Evolutionary conservation across 2,797 vertebrate species (phyloP).

Genomic region (Moxostoma hubbsi): DNA sequence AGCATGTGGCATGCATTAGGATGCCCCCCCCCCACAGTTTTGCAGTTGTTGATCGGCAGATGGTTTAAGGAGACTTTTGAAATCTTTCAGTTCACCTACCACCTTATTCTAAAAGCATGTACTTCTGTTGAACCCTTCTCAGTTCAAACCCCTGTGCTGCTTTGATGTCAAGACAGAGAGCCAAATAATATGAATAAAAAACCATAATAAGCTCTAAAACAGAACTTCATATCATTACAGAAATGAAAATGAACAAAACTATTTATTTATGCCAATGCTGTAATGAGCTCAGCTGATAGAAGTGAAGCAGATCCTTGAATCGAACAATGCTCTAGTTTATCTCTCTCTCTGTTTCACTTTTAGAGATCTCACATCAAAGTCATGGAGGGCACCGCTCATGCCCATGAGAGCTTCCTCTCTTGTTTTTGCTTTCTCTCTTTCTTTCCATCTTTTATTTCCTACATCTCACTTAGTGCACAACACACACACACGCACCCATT

Average conservation of each 20-base stretch:
- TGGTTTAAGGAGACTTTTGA: constrained; percentile 32
- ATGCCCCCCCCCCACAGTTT: constrained; percentile 10
- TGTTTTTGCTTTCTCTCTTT: constrained; percentile 46
- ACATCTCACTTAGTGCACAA: background rate
- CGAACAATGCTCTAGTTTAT: constrained; percentile 44
- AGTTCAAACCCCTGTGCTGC: constrained; percentile 8
- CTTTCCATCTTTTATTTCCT: background rate
- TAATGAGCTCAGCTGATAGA: constrained; percentile 38
- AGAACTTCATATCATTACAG: constrained; percentile 35
- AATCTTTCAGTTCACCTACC: constrained; percentile 33
- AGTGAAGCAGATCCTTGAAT: constrained; percentile 28
- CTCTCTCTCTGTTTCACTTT: constrained; percentile 37
- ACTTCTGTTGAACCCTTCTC: constrained; percentile 33
- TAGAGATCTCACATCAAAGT: constrained; percentile 64
- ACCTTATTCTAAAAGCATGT: constrained; percentile 37
- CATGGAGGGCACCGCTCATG: constrained; percentile 48
- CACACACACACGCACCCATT: constrained; percentile 44
- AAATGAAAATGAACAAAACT: constrained; percentile 42
- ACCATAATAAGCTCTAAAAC: constrained; percentile 25
- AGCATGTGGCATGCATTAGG: constrained; percentile 4
- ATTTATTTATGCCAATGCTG: constrained; percentile 31
- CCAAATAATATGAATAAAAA: constrained; percentile 39
- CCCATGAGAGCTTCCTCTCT: constrained; percentile 41
- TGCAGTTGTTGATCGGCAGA: constrained; percentile 9
- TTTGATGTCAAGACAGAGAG: constrained; percentile 43